Base-by-base conservation (phyloP, 2,113 vertebrate genomes). In the Picathartes gymnocephalus region DNA sequence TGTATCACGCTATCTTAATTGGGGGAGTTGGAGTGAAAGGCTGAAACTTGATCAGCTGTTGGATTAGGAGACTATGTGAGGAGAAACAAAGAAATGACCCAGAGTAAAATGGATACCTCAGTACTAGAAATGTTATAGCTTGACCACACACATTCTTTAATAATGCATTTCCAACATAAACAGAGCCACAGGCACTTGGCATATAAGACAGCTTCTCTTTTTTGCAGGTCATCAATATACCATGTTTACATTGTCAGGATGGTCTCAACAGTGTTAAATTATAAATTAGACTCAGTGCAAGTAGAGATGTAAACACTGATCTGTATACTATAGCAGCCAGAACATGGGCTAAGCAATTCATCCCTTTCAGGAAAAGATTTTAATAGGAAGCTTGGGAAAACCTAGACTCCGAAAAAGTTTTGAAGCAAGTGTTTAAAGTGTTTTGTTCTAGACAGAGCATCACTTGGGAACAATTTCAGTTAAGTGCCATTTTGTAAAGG, bases 141-240 rank as follows among this genome's bases (percentile, higher is more conserved):
- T 96, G 94, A 94, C 95, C 96, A 97, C 95, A 96, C 96, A 96
- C 93, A 86, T 93, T 95, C 95, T 86, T 96, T 90, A 97, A 96
- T 96, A 96, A 92, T 96, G 90, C 71, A 88, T 95, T 96, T 96
- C 94, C 86, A 96, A 94, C 72, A 88, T 96, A 97, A 97, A 96
- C 96, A 96, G 82, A 94, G 94, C 86, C 91, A 96, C 77, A 96
- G 84, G 86, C 91, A 93, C 91, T 95, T 96, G 90, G 82, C 80
- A 81, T 83, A 81, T 79, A 92, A 92, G 92, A 97, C 95, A 96
- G 93, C 82, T 96, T 94, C 93, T 96, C 82, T 96, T 96, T 90
- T 96, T 96, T 96, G 83, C 94, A 96, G 95, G 90, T 95, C 92
- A 97, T 97, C 96, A 95, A 94, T 96, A 96, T 88, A 81, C 72